These are phyloP conservation scores for Umimayanthus kanabou DNA, from an alignment of 92 coral and sea anemone genomes.

Conservation along the genomic window DNA sequence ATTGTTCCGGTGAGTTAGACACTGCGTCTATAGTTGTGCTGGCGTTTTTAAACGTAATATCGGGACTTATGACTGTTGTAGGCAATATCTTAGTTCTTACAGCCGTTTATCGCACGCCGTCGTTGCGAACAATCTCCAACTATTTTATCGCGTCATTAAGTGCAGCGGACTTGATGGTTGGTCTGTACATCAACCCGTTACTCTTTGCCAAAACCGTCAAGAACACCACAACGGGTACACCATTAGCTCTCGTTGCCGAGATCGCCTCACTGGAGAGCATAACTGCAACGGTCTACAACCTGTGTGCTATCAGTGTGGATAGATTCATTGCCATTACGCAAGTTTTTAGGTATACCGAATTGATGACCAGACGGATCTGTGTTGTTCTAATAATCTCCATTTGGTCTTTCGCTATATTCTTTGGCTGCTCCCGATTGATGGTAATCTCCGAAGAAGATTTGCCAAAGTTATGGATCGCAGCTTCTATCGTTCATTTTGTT, in stretches of 20 bases:
- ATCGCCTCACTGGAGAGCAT: constrained; percentile 36
- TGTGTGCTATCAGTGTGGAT: constrained; percentile 34
- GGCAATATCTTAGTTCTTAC: constrained; percentile 33
- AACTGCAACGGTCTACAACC: constrained; percentile 23
- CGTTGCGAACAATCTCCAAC: constrained; percentile 30
- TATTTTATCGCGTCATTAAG: constrained; percentile 37
- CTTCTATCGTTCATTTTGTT: constrained; percentile 33
- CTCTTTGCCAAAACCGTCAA: constrained; percentile 37
- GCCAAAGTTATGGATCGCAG: constrained; percentile 35
- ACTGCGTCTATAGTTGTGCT: constrained; percentile 14
- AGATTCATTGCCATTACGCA: constrained; percentile 30
- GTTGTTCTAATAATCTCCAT: constrained; percentile 5
- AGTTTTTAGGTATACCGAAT: constrained; percentile 24
- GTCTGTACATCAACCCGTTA: constrained; percentile 30
- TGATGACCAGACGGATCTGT: constrained; percentile 20
- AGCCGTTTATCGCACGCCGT: constrained; percentile 38
- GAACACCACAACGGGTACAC: constrained; percentile 28
- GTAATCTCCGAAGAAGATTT: constrained; percentile 15
- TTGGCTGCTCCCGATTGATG: constrained; percentile 35
- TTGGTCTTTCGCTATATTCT: constrained; percentile 36
- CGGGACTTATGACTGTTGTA: constrained; percentile 33
- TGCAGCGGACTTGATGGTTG: constrained; percentile 39
- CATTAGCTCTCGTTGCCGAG: constrained; percentile 35
- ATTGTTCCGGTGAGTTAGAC: constrained; percentile 34
- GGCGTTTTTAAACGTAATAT: constrained; percentile 10